phyloP scores from a whole-genome alignment of 2,888 invertebrate species.

The Drosophila neotestacea region DNA sequence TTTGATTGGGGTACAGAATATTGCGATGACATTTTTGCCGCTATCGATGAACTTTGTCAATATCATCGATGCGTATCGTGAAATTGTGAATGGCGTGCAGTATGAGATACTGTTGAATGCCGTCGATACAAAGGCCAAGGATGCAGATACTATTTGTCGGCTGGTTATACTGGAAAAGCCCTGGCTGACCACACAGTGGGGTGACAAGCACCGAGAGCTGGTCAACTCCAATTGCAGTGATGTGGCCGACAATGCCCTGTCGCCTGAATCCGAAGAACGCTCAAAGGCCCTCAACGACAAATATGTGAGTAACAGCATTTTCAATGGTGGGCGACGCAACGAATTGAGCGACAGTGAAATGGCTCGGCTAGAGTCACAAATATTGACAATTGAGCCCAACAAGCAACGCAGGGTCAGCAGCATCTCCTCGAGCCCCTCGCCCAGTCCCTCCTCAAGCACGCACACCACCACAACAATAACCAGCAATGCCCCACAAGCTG shows the following conservation, averaged over 20 bases:
- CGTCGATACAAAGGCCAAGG: constrained; percentile 77
- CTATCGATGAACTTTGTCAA: constrained; percentile 83
- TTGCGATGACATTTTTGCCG: constrained; percentile 84
- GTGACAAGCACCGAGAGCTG: constrained; percentile 88
- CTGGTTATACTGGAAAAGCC: constrained; percentile 89
- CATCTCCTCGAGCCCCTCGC: background rate
- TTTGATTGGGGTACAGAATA: constrained; percentile 83
- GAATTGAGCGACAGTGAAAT: constrained; percentile 82
- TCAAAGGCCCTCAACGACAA: constrained; percentile 76
- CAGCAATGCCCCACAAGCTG: constrained; percentile 23
- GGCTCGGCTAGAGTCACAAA: constrained; percentile 82
- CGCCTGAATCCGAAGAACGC: constrained; percentile 52
- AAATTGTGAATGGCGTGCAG: constrained; percentile 83
- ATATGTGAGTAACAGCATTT: constrained; percentile 83
- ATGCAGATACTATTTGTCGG: constrained; percentile 86
- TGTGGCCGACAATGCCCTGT: constrained; percentile 70
- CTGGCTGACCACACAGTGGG: constrained; percentile 87
- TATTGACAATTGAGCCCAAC: constrained; percentile 60
- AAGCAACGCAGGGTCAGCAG: constrained; percentile 45
- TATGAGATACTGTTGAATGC: constrained; percentile 84
- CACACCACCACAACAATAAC: constrained; percentile 22
- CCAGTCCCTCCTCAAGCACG: background rate
- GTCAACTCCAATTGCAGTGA: constrained; percentile 89
- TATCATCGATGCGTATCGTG: constrained; percentile 84
- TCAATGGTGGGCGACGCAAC: constrained; percentile 82